Conservation (phyloP, 2,113 vertebrate species). For the human (Homo sapiens) region DNA sequence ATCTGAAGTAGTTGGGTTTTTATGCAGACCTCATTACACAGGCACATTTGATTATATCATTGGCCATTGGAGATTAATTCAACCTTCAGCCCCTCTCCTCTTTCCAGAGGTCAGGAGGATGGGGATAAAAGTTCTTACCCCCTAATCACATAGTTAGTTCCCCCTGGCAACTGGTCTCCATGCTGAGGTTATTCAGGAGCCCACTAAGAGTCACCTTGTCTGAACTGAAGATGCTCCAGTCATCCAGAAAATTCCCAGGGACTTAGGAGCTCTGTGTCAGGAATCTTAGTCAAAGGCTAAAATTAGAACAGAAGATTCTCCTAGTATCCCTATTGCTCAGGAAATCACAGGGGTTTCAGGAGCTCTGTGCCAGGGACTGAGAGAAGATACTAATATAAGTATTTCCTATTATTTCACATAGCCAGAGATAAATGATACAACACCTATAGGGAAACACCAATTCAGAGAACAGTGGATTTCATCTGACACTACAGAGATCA, state of each 20-base stretch:
- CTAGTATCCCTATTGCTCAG: no score
- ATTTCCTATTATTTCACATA: neutral
- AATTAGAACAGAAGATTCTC: no score
- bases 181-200: no score
- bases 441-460: neutral
- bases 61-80: neutral
- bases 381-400: no score
- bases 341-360: no score
- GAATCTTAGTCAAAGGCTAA: no score
- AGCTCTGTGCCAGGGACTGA: no score
- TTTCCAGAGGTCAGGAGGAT: neutral
- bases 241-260: no score
- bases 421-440: neutral
- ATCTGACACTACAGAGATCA: neutral
- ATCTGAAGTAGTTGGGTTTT: neutral
- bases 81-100: neutral
- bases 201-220: no score
- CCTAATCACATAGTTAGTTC: no score
- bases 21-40: neutral
- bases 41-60: neutral
- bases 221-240: no score
- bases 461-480: neutral
- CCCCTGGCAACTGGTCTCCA: accelerated
- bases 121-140: neutral
- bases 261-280: no score